Evolutionary conservation across 2,797 vertebrate genomes (phyloP).

Genomic region (Danio jaintianensis): DNA sequence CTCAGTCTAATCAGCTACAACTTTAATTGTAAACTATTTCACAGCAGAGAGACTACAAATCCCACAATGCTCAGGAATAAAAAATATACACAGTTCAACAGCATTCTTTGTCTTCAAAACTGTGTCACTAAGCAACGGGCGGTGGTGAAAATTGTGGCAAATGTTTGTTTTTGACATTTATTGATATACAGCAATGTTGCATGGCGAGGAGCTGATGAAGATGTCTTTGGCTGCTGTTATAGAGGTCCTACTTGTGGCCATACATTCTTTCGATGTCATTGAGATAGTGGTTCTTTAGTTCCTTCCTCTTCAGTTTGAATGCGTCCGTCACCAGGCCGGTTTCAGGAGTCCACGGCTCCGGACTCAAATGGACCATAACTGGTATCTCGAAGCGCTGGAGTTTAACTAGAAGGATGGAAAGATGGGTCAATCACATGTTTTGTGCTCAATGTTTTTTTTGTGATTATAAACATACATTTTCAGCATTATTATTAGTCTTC

Average conservation of each 20-base stretch:
- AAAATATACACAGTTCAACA: conserved; percentile 2
- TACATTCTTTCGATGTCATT: conserved; percentile 98
- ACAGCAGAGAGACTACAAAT: conserved; percentile 48
- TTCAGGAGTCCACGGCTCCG: conserved; percentile 98
- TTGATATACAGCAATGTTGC: conserved; percentile 36
- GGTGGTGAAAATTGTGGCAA: conserved; percentile 35
- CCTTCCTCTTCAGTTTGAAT: conserved; percentile 97
- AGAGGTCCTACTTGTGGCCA: conserved; percentile 85
- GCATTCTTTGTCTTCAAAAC: conserved; percentile 3
- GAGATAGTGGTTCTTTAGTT: conserved; percentile 96
- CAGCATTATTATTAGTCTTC: not conserved
- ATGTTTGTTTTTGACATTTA: conserved; percentile 25
- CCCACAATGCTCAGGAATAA: conserved; percentile 22
- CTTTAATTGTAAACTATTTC: conserved; percentile 47
- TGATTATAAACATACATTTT: not conserved
- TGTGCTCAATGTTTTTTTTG: not conserved
- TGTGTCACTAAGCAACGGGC: conserved; percentile 36
- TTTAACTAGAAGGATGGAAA: conserved; percentile 81
- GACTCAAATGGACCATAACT: conserved; percentile 91
- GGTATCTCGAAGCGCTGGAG: conserved; percentile 96
- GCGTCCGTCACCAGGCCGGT: conserved; percentile 96
- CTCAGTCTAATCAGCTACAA: conserved; percentile 15
- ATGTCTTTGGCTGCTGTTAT: conserved; percentile 15
- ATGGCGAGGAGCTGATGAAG: conserved; percentile 21
- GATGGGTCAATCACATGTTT: not conserved